phyloP scores from a whole-genome alignment of 1,140 invertebrate species.

The Lordiphosa clarofinis region DNA sequence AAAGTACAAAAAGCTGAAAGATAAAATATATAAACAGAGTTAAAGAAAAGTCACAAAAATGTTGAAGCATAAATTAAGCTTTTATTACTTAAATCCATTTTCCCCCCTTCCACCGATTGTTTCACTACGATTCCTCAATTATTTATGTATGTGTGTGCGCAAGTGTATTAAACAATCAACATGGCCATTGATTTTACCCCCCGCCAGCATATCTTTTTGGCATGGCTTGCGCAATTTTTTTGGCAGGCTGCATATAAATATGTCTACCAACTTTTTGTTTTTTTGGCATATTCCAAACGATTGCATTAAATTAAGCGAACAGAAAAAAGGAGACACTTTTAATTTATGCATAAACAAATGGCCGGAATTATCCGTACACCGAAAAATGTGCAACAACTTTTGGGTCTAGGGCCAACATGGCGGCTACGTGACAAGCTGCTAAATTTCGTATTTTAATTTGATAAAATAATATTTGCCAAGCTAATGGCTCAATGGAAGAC shows the following conservation, averaged over 20 bases:
- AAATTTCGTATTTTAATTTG: slow-evolving; percentile 71
- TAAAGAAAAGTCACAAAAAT: too few species aligned
- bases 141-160: neutral
- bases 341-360: slow-evolving; percentile 65
- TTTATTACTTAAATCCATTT: too few species aligned
- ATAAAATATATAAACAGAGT: too few species aligned
- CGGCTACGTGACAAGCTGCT: slow-evolving; percentile 47
- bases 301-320: slow-evolving; percentile 62
- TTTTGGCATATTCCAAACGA: slow-evolving; percentile 23
- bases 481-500: slow-evolving; percentile 64
- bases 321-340: slow-evolving; percentile 49
- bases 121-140: too few species aligned
- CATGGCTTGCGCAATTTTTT: slow-evolving; percentile 16
- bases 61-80: too few species aligned
- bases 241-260: slow-evolving; percentile 12
- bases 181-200: slow-evolving; percentile 10
- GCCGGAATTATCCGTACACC: slow-evolving; percentile 54
- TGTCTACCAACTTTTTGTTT: slow-evolving; percentile 6
- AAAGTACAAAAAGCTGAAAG: too few species aligned
- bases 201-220: slow-evolving; percentile 13
- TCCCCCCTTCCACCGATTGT: too few species aligned
- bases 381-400: slow-evolving; percentile 51
- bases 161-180: slow-evolving; percentile 15
- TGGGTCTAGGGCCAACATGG: slow-evolving; percentile 18
- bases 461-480: slow-evolving; percentile 73